Base-by-base conservation (phyloP, 2,797 vertebrate genomes). In the Tauraco hartlaubi region DNA sequence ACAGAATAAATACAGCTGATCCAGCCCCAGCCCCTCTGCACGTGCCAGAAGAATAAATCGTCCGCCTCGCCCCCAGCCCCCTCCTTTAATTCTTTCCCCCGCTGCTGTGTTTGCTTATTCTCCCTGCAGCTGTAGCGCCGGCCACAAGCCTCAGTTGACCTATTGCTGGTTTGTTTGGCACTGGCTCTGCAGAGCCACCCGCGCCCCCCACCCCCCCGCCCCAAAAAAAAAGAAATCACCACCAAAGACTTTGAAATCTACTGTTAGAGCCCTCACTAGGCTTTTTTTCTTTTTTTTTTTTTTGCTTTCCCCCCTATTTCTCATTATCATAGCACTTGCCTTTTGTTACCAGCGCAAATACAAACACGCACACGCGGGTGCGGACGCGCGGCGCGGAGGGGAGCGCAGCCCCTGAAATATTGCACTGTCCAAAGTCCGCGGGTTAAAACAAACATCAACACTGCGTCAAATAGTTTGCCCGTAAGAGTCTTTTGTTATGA, bases 1-100 rank as follows among this genome's bases (percentile, higher is more conserved):
- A 98, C 98, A 98, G 98, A 98, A 98, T 98, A 99, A 99, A 99
- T 99, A 99, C 99, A 99, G 99, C 99, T 99, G 99, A 99, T 98
- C 98, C 98, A 98, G 98, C 98, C 90, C 90, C 76, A 92, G 78
- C 92, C 94, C 77, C 92, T 91, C 96, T 98, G 99, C 99, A 98
- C 99, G 99, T 99, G 99, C 99, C 97, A 90, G 90, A 96, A 95
- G 96, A 97, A 98, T 97, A 97, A 97, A 97, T 95, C 62, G 83
- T 46, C 94, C 69, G 89, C 90, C 83, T 95, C 25, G 8, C 83
- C 94, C 91, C 82, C 86, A 93, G 75, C 94, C 61, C 90, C 68
- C 85, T 81, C 41, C 46, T 92, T 95, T 96, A 96, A 96, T 96
- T 95, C 94, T 91, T 95, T 87, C 83, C 69, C 93, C 93, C 66